These are phyloP conservation scores for Onychomys arenicola DNA, from an alignment of 2,797 vertebrate genomes.

Conservation along the genomic window DNA sequence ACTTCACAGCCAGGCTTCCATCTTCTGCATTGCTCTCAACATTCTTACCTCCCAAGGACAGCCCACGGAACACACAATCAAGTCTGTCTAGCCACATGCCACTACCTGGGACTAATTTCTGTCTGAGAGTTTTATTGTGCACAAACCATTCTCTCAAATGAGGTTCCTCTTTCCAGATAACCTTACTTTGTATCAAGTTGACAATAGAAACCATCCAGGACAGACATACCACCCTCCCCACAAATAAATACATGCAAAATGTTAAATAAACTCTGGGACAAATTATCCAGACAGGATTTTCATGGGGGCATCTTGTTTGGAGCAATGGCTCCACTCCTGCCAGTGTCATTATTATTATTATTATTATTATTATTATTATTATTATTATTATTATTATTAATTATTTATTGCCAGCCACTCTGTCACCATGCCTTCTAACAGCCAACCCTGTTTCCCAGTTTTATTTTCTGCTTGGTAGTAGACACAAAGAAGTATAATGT, in stretches of 20 bases:
- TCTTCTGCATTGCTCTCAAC: not conserved
- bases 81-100: not conserved
- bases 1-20: not conserved
- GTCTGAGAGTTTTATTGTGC: not conserved
- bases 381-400: not conserved
- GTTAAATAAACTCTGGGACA: not conserved
- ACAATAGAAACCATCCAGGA: not conserved
- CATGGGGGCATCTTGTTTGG: not conserved
- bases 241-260: not conserved
- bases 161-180: not conserved
- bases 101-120: not conserved
- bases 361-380: not conserved
- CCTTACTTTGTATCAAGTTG: not conserved
- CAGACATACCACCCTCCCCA: not conserved
- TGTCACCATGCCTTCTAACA: not conserved
- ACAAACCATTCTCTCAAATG: not conserved
- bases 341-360: not conserved
- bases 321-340: conserved; percentile 36
- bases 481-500: not conserved
- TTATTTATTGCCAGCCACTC: not conserved
- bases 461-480: not conserved
- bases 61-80: not conserved
- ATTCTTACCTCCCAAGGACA: not conserved
- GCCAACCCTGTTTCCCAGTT: not conserved
- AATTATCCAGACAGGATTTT: conserved; percentile 67